Evolutionary conservation across 2,113 vertebrate genomes (phyloP).

Genomic region (Taxidea taxus): DNA sequence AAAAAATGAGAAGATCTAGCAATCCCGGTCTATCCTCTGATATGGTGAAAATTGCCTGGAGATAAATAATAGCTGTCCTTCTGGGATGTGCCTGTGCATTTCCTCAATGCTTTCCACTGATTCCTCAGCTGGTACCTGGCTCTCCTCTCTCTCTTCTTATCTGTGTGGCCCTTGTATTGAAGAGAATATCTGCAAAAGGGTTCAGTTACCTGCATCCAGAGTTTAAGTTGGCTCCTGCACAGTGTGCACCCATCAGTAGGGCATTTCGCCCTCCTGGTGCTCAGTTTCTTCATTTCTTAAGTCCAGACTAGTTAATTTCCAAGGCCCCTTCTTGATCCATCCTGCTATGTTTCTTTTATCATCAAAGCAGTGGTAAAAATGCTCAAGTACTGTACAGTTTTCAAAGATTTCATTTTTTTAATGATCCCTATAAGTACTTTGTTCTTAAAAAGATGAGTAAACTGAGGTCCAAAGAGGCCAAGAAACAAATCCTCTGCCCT

Average conservation of each 20-base stretch:
- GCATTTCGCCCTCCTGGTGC: not conserved
- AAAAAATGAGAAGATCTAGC: not conserved
- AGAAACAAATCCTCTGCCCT: not conserved
- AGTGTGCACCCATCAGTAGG: not conserved
- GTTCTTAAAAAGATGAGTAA: not conserved
- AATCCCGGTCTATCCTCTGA: not conserved
- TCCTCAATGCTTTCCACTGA: not conserved
- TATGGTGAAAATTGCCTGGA: not conserved
- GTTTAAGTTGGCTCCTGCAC: not conserved
- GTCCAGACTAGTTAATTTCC: constrained; percentile 9
- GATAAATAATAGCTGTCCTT: not conserved
- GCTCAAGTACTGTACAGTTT: not conserved
- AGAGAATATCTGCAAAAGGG: not conserved
- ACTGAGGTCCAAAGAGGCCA: not conserved
- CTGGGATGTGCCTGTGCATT: not conserved
- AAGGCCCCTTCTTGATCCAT: not conserved
- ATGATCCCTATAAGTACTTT: not conserved
- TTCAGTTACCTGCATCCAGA: not conserved
- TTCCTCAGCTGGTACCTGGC: not conserved
- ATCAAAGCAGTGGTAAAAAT: not conserved
- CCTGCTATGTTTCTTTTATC: not conserved
- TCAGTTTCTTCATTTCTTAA: not conserved
- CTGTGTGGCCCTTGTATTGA: not conserved
- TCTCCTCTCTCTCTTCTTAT: not conserved
- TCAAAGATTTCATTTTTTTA: not conserved